Evolutionary conservation across 37 sponge, comb jelly and placozoan species (phyloP).

Genomic region (Spongilla lacustris): DNA sequence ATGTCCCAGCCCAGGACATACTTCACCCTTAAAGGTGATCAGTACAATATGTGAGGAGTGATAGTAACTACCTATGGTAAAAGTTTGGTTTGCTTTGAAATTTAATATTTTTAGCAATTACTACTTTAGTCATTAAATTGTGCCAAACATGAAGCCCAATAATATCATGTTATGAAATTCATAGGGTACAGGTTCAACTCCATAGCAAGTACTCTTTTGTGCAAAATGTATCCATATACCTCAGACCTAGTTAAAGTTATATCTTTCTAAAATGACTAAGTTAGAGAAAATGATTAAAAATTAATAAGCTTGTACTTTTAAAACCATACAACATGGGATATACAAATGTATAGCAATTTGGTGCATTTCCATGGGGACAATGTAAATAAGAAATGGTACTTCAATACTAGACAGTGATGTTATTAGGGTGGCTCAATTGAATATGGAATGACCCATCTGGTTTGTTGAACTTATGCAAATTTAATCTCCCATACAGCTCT

Average conservation of each 20-base stretch:
- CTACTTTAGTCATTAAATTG: background rate
- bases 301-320: background rate
- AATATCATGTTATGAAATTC: constrained; percentile 1
- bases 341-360: background rate
- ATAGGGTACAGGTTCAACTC: background rate
- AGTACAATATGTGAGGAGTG: background rate
- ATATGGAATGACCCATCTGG: background rate
- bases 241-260: background rate
- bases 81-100: background rate
- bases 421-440: background rate
- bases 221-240: background rate
- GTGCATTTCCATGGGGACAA: background rate
- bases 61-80: constrained; percentile 1
- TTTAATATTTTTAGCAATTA: background rate
- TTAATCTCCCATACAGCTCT: no score
- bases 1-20: background rate
- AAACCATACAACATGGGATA: constrained; percentile 1
- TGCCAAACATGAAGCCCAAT: background rate
- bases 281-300: background rate
- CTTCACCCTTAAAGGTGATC: constrained; percentile 1
- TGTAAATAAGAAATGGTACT: background rate
- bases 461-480: no score
- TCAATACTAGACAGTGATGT: background rate
- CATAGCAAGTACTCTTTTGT: constrained; percentile 1
- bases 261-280: background rate